Evolutionary conservation across 30 jellyfish, hydroid and myxozoan genomes (phyloP), one percentile per base, ranked within the genome.

Genomic region (Aurelia aurita complex sp. Pacific): DNA sequence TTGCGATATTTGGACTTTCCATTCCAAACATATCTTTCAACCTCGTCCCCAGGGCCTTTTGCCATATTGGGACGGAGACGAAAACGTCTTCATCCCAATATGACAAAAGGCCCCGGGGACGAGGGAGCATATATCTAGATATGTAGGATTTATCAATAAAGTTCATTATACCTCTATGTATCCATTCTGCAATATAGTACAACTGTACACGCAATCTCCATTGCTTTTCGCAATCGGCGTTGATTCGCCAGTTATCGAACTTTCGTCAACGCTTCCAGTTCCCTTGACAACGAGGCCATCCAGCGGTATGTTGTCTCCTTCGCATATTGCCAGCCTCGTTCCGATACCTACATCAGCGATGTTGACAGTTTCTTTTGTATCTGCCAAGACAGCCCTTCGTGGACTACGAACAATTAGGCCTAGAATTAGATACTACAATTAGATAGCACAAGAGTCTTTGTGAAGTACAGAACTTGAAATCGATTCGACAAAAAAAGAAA

Each of bases 201-300:
- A 96, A 52, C 91, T 78, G 73, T 38, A 85, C 11, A 84, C 91
- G n/a, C 12, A 8, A 34, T 64, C 66, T 29, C 83, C 90, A 18
- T 11, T 55, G 5, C 29, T 53, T 67, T 89, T 89, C 64, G 46
- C 16, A 51, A 82, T 89, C 14, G 97, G 97, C 38, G 70, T 75
- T 12, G 96, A 75, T 75, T 89, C 96, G 38, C 97, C 97, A 17
- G 97, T 82, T 18, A 89, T 83, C 35, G 88, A 50, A 60, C 96
- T 64, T 60, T 89, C 96, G 72, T 89, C 96, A 18, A 89, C 92
- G 14, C 88, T 40, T 0, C 91, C 96, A 69, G 64, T 59, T 14
- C 97, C 97, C 14, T 59, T 81, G 29, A 38, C 38, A 5, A 88
- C 97, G 35, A 67, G 43, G 11, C 97, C 97, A 67, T 89, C 97